Percentiles rank a stretch among this genome's conserved stretches.
These are phyloP conservation scores for Nycticebus coucang DNA, from an alignment of 2,113 vertebrate species.

Conservation along the genomic window DNA sequence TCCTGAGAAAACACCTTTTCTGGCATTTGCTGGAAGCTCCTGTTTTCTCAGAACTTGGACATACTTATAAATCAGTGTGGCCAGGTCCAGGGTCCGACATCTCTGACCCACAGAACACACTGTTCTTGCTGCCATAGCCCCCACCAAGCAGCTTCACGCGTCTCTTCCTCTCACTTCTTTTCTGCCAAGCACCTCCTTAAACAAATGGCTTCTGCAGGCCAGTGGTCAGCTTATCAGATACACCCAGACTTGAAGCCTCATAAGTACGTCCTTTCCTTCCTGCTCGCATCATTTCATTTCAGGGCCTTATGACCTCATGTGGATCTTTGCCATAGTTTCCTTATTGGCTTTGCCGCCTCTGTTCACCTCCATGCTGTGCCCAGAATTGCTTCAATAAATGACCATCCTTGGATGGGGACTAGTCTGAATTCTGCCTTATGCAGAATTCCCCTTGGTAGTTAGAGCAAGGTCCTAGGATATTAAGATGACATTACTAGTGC, in stretches of 20 bases:
- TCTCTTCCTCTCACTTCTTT: neutral
- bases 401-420: neutral
- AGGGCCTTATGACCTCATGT: neutral
- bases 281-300: neutral
- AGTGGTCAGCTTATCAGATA: neutral
- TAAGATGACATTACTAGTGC: neutral
- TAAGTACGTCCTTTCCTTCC: neutral
- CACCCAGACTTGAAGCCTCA: neutral
- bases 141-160: accelerated
- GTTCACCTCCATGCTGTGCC: neutral
- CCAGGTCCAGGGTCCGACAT: neutral
- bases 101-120: neutral
- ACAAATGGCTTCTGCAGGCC: neutral
- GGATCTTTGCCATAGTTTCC: neutral
- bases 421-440: neutral
- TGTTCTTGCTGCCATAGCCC: neutral
- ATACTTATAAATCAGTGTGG: neutral
- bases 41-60: neutral
- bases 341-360: neutral
- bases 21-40: neutral
- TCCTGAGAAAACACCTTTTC: neutral
- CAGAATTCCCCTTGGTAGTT: neutral
- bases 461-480: neutral
- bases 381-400: neutral
- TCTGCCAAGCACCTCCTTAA: neutral